A percentile compares a stretch with the other conserved stretches of the same genome.
Conservation (phyloP, 2,888 invertebrate species). For the Stomorhina lunata region DNA sequence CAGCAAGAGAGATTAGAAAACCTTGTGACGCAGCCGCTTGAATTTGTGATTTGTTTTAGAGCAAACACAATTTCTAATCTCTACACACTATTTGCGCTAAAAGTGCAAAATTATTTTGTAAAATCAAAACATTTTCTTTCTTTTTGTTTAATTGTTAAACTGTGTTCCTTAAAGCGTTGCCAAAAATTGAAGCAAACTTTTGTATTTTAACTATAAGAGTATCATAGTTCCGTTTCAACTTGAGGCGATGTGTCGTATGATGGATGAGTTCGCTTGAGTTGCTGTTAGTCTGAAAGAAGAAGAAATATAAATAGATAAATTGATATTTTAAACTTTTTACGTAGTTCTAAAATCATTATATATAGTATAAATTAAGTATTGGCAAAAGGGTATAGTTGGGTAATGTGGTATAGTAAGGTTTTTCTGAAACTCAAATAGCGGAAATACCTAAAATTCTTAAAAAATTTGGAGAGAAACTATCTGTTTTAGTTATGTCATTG, state of each 20-base stretch:
- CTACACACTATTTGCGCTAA: slow-evolving; percentile 3
- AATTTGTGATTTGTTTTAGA: slow-evolving; percentile 10
- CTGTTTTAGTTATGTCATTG: no score
- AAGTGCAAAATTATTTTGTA: neutral
- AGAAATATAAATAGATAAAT: neutral
- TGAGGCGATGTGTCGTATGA: neutral
- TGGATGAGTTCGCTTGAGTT: neutral
- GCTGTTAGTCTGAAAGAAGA: slow-evolving; percentile 1
- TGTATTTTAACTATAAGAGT: slow-evolving; percentile 18
- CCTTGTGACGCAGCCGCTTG: neutral
- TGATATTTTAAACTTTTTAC: neutral
- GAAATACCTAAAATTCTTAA: no score
- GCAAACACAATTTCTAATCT: slow-evolving; percentile 48
- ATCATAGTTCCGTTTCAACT: neutral
- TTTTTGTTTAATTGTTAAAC: neutral
- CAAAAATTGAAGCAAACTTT: neutral
- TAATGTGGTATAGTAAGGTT: no score
- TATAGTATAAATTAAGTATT: no score
- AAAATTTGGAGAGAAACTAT: no score
- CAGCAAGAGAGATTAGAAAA: slow-evolving; percentile 52
- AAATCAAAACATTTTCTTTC: slow-evolving; percentile 52
- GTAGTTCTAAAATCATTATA: neutral
- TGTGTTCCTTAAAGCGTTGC: no score
- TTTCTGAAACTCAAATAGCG: no score
- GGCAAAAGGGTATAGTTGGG: no score